These are phyloP conservation scores for Orestias chungarensis DNA, from an alignment of 2,797 vertebrate species.

Conservation along the genomic window DNA sequence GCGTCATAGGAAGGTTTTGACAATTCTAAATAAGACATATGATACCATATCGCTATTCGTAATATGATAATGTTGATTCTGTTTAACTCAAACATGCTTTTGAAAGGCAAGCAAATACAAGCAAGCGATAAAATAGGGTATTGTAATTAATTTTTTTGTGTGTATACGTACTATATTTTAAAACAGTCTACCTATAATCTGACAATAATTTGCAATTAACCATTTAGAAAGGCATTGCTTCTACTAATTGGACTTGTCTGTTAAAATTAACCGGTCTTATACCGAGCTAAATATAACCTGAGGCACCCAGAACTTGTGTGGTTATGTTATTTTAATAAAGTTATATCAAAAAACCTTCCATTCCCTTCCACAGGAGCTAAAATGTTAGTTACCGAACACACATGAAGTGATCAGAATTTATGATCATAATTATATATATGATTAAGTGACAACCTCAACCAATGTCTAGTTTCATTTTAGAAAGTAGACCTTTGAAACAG, in stretches of 20 bases:
- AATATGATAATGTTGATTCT: neutral
- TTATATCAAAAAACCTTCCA: neutral
- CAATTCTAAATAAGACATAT: too few species aligned
- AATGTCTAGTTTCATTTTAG: neutral
- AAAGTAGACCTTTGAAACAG: neutral
- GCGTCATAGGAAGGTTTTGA: too few species aligned
- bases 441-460: neutral
- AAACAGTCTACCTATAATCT: neutral
- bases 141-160: too few species aligned
- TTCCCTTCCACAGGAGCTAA: neutral
- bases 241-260: neutral
- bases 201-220: neutral
- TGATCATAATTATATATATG: too few species aligned
- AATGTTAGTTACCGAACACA: neutral
- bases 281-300: neutral
- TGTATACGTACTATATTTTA: neutral
- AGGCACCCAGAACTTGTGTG: neutral
- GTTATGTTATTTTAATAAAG: neutral
- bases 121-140: too few species aligned
- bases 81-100: neutral
- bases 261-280: neutral
- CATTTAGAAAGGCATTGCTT: neutral
- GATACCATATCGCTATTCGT: neutral
- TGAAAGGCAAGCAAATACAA: too few species aligned
- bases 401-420: too few species aligned